Evolutionary conservation across 64 coral and sea anemone genomes (phyloP), one percentile per base, ranked within the genome.

Genomic region (Cladopsammia gracilis): DNA sequence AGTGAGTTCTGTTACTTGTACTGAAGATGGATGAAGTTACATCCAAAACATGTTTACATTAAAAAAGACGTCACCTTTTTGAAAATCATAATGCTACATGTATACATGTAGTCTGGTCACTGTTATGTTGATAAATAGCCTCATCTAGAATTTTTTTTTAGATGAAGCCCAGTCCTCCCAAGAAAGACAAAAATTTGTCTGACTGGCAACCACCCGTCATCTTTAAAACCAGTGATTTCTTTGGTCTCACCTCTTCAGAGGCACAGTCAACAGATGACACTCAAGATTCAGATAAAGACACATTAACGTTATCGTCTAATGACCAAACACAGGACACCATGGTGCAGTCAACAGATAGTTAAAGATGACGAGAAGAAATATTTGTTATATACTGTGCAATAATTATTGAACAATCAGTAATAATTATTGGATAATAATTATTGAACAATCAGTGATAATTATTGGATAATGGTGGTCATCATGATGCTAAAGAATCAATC

Each of bases 141-240:
- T 56, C 53, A 10, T 56, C 3, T 56, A 7, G 3, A 1, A 1
- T 69, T 16, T 26, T 54, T 60, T 72, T 56, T 66, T 47, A 95
- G 93, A 95, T 90, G 82, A 95, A 89, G 46, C 50, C 54, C 11
- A 67, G 44, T 78, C 68, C 93, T 47, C 26, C 93, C 10, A 73
- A 80, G 64, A 76, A 78, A 73, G 87, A 95, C 43, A 95, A 61
- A 65, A 62, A 85, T 70, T 20, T 73, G 25, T 46, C 66, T 6
- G 61, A 51, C 3, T 95, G 77, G 77, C 45, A 95, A 52, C 20
- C 87, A 61, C 93, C 93, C 70, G 73, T 45, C 25, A 47, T 95
- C 49, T 95, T 90, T 51, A 95, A 90, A 51, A 95, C 93, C 25
- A 83, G 49, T 58, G 93, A 95, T 15, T 95, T 90, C 70, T 90